Percentiles rank a stretch among this genome's conserved stretches.
These are phyloP conservation scores for Tapirus terrestris DNA, from an alignment of 2,113 vertebrate genomes.

Conservation along the genomic window DNA sequence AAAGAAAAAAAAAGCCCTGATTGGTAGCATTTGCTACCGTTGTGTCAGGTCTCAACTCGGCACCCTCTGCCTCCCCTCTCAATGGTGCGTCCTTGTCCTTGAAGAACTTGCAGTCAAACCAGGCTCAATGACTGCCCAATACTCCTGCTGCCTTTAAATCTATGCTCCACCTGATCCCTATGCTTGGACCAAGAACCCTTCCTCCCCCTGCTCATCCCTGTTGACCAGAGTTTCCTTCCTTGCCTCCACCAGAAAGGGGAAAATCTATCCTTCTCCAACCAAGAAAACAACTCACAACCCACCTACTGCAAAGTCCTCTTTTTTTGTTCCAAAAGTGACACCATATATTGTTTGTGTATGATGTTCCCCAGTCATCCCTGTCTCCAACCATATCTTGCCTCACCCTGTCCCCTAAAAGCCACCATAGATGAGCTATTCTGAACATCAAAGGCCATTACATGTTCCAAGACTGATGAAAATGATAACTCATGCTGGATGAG, in stretches of 20 bases:
- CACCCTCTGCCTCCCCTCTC: background rate
- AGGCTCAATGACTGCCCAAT: background rate
- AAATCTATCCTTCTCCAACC: background rate
- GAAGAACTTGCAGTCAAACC: constrained; percentile 1
- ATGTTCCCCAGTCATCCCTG: constrained; percentile 1
- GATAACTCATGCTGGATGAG: background rate
- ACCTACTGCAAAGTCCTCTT: background rate
- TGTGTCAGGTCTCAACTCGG: background rate
- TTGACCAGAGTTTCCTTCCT: background rate
- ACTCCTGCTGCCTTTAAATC: background rate
- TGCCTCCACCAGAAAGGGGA: background rate
- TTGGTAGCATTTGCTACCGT: too few relatives aligned
- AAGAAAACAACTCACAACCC: background rate
- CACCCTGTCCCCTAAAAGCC: background rate
- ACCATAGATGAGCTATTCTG: background rate
- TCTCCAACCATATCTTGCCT: background rate
- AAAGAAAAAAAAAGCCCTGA: too few relatives aligned
- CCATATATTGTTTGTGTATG: background rate
- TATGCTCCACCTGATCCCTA: background rate
- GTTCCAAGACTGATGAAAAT: background rate
- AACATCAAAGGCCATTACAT: background rate
- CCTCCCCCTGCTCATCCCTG: background rate
- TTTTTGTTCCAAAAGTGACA: constrained; percentile 15
- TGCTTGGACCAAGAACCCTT: background rate
- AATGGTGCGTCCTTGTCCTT: background rate